Evolutionary conservation across 2,113 vertebrate genomes (phyloP).

Genomic region (Saccopteryx leptura): DNA sequence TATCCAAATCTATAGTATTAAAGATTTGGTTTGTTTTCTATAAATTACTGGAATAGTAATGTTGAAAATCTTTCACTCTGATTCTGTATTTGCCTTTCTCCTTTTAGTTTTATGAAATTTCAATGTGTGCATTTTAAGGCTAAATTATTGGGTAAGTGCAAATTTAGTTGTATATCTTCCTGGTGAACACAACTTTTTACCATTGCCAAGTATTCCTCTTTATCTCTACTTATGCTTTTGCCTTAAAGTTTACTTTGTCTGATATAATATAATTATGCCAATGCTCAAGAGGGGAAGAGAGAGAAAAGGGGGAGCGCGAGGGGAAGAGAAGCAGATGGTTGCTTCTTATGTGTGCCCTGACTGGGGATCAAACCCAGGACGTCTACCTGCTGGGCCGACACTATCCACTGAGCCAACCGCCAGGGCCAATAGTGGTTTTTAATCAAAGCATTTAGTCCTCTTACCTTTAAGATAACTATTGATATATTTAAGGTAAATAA

Average conservation of each 20-base stretch:
- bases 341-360: no score
- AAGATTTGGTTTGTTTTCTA: neutral
- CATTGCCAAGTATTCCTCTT: neutral
- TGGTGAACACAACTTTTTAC: neutral
- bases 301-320: no score
- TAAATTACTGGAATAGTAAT: neutral
- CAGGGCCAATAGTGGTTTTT: neutral
- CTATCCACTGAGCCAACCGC: no score
- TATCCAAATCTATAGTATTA: neutral
- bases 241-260: constrained; percentile 11
- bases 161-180: neutral
- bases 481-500: constrained; percentile 13
- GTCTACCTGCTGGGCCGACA: no score
- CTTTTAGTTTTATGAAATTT: neutral
- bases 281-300: no score
- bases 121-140: neutral
- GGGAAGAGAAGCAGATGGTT: no score
- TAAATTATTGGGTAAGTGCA: neutral
- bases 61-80: neutral
- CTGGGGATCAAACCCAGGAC: no score
- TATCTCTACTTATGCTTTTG: neutral
- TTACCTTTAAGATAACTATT: neutral
- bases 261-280: neutral
- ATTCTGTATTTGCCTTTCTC: neutral
- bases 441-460: neutral